These are phyloP conservation scores for Cotesia congregata DNA, from an alignment of 2,888 invertebrate species.

Conservation along the genomic window DNA sequence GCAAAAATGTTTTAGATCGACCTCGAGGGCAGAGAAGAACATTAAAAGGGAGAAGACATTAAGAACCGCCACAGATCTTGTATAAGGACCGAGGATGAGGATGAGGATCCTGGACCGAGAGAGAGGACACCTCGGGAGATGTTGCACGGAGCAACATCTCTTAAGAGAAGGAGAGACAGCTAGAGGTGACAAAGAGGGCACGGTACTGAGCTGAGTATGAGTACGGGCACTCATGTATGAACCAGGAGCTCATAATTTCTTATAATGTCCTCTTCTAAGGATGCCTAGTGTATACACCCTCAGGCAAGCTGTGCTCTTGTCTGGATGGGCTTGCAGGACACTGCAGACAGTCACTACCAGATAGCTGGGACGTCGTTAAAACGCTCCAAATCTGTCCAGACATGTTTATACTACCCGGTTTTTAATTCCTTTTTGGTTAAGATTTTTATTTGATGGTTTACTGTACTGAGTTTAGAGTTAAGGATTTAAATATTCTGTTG, in stretches of 20 bases:
- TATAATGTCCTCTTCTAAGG: conserved; percentile 69
- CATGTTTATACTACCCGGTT: conserved; percentile 11
- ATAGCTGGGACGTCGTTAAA: conserved; percentile 30
- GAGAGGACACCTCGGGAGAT: conserved; percentile 49
- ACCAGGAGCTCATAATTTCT: conserved; percentile 69
- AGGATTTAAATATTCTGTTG: not conserved
- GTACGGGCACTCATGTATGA: conserved; percentile 66
- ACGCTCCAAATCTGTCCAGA: conserved; percentile 27
- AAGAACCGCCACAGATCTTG: conserved; percentile 68
- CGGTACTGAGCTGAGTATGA: conserved; percentile 48
- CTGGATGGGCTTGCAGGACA: conserved; percentile 51
- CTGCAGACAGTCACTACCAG: conserved; percentile 52
- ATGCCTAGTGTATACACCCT: conserved; percentile 67
- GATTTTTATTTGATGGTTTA: too few species aligned
- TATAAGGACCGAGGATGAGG: conserved; percentile 61
- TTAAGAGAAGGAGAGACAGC: conserved; percentile 9
- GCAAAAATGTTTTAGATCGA: conserved; percentile 67
- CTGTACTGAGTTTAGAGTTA: too few species aligned
- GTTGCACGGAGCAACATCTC: conserved; percentile 17
- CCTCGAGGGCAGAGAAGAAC: conserved; percentile 67
- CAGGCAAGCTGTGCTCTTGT: conserved; percentile 56
- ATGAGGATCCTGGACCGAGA: conserved; percentile 41
- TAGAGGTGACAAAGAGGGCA: conserved; percentile 38
- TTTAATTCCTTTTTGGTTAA: not conserved
- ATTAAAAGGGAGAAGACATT: conserved; percentile 69